A percentile compares a stretch with the other conserved stretches of the same genome.
Evolutionary conservation across 1,140 invertebrate species (phyloP).

Genomic region (Vanessa tameamea): DNA sequence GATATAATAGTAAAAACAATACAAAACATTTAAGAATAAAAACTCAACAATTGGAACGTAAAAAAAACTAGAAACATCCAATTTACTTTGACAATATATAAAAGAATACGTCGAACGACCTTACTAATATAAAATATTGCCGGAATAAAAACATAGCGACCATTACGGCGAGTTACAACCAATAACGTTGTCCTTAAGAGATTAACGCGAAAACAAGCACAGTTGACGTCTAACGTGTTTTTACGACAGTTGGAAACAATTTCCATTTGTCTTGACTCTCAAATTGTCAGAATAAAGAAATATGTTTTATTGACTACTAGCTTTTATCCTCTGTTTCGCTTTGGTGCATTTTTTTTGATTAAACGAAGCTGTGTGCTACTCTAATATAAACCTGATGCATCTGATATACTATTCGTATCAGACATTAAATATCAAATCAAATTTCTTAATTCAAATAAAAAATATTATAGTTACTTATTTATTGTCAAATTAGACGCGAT

Average conservation of each 20-base stretch:
- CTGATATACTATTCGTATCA: too few relatives aligned
- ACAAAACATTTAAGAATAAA: neutral
- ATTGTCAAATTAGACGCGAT: too few relatives aligned
- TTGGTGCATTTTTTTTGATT: too few relatives aligned
- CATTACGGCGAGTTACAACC: slow-evolving; percentile 34
- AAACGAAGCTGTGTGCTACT: too few relatives aligned
- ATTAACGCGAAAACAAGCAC: slow-evolving; percentile 39
- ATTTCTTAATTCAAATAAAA: too few relatives aligned
- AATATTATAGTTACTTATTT: too few relatives aligned
- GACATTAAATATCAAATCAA: too few relatives aligned
- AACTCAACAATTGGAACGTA: neutral
- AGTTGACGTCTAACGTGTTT: slow-evolving; percentile 18
- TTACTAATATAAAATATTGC: slow-evolving; percentile 35
- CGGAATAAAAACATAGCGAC: slow-evolving; percentile 32
- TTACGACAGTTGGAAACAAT: slow-evolving; percentile 36
- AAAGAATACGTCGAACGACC: slow-evolving; percentile 22
- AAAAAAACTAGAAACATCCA: slow-evolving; percentile 5
- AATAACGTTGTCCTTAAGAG: slow-evolving; percentile 41
- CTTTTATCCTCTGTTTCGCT: too few relatives aligned
- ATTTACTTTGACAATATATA: slow-evolving; percentile 32
- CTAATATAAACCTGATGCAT: too few relatives aligned
- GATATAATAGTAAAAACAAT: too few relatives aligned
- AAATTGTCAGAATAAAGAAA: neutral
- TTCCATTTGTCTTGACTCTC: slow-evolving; percentile 14
- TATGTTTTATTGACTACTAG: too few relatives aligned